phyloP scores from a whole-genome alignment of 2,113 vertebrate species.

The Cynoglossus semilaevis region DNA sequence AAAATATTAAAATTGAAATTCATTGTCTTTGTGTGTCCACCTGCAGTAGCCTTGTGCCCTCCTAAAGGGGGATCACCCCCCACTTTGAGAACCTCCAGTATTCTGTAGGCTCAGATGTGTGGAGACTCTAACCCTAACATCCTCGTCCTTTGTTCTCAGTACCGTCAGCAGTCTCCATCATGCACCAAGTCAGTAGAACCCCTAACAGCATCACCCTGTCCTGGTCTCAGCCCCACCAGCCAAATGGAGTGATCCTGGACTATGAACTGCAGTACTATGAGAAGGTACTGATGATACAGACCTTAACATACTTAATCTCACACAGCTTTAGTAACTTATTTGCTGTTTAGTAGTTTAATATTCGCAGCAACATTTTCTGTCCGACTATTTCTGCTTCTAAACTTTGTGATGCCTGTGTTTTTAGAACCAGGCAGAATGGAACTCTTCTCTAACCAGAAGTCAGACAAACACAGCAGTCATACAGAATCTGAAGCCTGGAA shows the following conservation, averaged over 20 bases:
- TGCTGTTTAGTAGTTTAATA: neutral
- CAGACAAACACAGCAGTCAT: constrained; percentile 91
- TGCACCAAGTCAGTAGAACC: constrained; percentile 90
- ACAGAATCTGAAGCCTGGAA: constrained; percentile 84
- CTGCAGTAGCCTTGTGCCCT: too few relatives aligned
- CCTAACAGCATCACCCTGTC: constrained; percentile 91
- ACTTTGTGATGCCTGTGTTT: constrained; percentile 12
- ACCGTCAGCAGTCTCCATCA: constrained; percentile 92
- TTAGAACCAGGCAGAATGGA: constrained; percentile 87
- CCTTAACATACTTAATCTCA: too few relatives aligned
- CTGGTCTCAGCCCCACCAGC: constrained; percentile 95
- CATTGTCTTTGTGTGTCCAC: too few relatives aligned
- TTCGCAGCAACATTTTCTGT: too few relatives aligned
- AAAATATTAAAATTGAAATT: too few relatives aligned
- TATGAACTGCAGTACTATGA: constrained; percentile 94
- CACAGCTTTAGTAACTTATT: neutral
- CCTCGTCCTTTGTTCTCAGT: constrained; percentile 67
- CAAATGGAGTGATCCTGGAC: constrained; percentile 94
- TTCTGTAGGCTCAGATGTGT: too few relatives aligned
- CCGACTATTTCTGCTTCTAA: constrained; percentile 4
- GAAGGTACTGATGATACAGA: constrained; percentile 81
- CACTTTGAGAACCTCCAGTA: too few relatives aligned
- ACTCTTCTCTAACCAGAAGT: constrained; percentile 89
- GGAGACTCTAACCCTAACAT: neutral
- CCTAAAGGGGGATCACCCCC: too few relatives aligned